Evolutionary conservation across 1,140 invertebrate genomes (phyloP).

Genomic region (Diuraphis noxia): DNA sequence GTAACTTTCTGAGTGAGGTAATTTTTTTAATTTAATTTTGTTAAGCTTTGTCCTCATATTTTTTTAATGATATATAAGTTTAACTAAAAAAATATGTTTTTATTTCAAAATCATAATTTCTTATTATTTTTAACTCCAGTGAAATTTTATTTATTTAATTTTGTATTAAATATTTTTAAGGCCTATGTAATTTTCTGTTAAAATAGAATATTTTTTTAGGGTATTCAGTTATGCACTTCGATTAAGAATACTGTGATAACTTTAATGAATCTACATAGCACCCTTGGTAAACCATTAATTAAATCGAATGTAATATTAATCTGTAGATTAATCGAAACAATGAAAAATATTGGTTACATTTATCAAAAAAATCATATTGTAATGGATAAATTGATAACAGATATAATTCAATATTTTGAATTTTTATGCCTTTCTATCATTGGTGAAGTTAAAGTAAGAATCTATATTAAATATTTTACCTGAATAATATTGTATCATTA

Average conservation of each 20-base stretch:
- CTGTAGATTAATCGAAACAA: constrained; percentile 79
- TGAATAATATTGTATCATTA: background rate
- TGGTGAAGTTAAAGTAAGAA: constrained; percentile 64
- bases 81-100: too few relatives aligned
- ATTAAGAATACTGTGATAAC: constrained; percentile 68
- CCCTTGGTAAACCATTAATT: constrained; percentile 75
- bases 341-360: constrained; percentile 75
- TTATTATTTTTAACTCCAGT: background rate
- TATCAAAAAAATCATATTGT: constrained; percentile 66
- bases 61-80: too few relatives aligned
- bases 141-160: background rate
- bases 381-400: constrained; percentile 67
- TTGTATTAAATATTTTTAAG: background rate
- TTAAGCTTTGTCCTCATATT: too few relatives aligned
- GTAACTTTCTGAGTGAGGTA: constrained; percentile 33
- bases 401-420: constrained; percentile 72
- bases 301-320: constrained; percentile 75
- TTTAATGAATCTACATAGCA: constrained; percentile 81
- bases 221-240: constrained; percentile 67
- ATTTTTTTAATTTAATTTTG: background rate
- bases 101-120: too few relatives aligned
- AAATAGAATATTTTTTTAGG: constrained; percentile 61
- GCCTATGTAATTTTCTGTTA: background rate
- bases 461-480: background rate
- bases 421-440: constrained; percentile 69